Evolutionary conservation across 2,113 vertebrate species (phyloP), one percentile per base, ranked within the genome.

Genomic region (Psittacus erithacus): DNA sequence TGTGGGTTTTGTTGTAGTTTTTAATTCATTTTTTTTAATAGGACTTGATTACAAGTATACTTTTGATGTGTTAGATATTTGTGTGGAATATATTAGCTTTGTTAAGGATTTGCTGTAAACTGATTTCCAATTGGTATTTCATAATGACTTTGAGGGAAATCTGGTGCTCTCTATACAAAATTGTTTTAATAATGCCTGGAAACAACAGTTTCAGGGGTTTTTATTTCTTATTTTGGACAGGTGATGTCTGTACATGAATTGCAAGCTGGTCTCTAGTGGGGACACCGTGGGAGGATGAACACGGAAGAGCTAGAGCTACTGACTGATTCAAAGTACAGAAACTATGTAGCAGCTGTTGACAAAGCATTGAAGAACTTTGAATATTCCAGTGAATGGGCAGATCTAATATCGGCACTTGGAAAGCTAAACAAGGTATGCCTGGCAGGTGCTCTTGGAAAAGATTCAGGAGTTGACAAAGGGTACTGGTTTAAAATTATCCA

Each of bases 381-480:
- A 97, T 99, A 99, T 97, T 99, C 99, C 94, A 99, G 99, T 87
- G 99, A 99, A 97, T 99, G 99, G 99, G 99, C 99, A 35, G 99
- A 99, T 97, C 98, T 99, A 91, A 99, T 99, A 98, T 99, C 99
- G 10, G 99, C 99, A 12, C 98, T 99, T 96, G 99, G 99, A 74
- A 99, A 99, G 90, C 98, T 99, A 86, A 99, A 99, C 97, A 99
- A 99, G 99, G 99, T 99, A 98, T 78, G 95, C 52, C 35, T 81
- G 43, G 14, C 22, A 50, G 71, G 65, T 79, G 60, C 20, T 78
- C n/a, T 77, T 75, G 64, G 17, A 52, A 70, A 9, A 92, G 11
- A 17, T 25, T 89, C 29, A 76, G 73, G 83, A 60, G 25, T 52
- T 79, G 10, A 17, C 38, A 38, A 77, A 60, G 53, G 23, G 10